phyloP scores from a whole-genome alignment of 2,888 invertebrate genomes.

The Epicampocera succincta region DNA sequence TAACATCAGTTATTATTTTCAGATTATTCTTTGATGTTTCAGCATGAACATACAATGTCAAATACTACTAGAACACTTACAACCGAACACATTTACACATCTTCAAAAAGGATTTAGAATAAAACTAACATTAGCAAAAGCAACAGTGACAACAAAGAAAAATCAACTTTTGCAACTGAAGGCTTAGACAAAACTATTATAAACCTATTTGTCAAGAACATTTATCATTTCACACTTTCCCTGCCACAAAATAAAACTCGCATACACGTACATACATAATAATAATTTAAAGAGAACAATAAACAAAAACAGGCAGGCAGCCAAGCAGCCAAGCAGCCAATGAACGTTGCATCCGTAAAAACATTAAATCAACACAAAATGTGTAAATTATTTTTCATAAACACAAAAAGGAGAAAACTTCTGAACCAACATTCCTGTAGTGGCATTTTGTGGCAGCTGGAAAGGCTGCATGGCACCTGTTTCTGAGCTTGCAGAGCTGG shows the following conservation, averaged over 20 bases:
- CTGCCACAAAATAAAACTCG: background rate
- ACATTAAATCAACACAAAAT: constrained; percentile 50
- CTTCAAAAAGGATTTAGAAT: background rate
- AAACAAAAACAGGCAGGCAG: constrained; percentile 22
- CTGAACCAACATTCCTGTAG: too few relatives aligned
- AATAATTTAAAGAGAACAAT: constrained; percentile 29
- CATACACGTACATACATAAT: constrained; percentile 27
- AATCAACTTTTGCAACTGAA: constrained; percentile 59
- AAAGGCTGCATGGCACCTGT: too few relatives aligned
- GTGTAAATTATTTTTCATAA: constrained; percentile 39
- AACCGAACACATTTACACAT: background rate
- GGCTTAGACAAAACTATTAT: constrained; percentile 68
- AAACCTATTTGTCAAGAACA: constrained; percentile 67
- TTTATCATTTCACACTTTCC: constrained; percentile 66
- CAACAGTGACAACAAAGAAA: constrained; percentile 23
- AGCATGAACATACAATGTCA: too few relatives aligned
- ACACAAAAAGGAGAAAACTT: background rate
- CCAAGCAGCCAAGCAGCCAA: constrained; percentile 31
- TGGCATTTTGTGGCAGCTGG: too few relatives aligned
- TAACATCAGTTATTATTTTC: background rate
- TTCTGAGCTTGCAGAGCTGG: too few relatives aligned
- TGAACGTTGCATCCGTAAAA: constrained; percentile 38
- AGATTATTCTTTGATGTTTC: background rate
- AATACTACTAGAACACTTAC: background rate
- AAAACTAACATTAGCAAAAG: constrained; percentile 27